phyloP scores from a whole-genome alignment of 2,113 vertebrate genomes.

The Dendropsophus ebraccatus region DNA sequence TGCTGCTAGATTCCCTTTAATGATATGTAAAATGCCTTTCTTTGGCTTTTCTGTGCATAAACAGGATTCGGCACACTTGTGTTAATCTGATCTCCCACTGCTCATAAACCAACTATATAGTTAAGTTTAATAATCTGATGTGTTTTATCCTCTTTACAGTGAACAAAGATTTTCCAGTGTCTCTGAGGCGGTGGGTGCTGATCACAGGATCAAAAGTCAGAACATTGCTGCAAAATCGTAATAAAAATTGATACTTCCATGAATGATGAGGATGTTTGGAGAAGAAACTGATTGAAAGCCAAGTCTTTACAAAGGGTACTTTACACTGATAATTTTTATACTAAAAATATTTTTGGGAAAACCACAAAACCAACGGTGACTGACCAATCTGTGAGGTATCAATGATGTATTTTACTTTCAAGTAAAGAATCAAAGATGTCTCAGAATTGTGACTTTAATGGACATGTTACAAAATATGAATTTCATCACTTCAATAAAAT shows the following conservation, averaged over 20 bases:
- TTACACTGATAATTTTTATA: neutral
- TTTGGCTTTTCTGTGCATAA: too few relatives aligned
- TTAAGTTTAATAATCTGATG: neutral
- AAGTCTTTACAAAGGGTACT: neutral
- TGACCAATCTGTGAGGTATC: neutral
- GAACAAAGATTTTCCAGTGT: constrained; percentile 86
- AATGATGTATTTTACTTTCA: too few relatives aligned
- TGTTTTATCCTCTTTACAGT: constrained; percentile 67
- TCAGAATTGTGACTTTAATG: neutral
- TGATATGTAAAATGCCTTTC: too few relatives aligned
- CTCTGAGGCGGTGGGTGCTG: constrained; percentile 88
- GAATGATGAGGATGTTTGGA: too few relatives aligned
- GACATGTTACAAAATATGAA: neutral
- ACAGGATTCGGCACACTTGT: too few relatives aligned
- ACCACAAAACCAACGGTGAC: neutral
- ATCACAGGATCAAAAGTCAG: constrained; percentile 73
- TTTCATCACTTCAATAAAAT: neutral
- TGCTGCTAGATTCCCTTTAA: too few relatives aligned
- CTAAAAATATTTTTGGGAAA: neutral
- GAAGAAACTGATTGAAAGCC: neutral
- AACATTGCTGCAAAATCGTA: neutral
- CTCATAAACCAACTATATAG: too few relatives aligned
- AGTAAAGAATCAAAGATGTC: neutral
- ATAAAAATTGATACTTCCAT: neutral
- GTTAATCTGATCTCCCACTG: too few relatives aligned